Percentiles rank a stretch among this genome's conserved stretches.
Conservation (phyloP, 2,797 vertebrate genomes). For the Pampus argenteus region DNA sequence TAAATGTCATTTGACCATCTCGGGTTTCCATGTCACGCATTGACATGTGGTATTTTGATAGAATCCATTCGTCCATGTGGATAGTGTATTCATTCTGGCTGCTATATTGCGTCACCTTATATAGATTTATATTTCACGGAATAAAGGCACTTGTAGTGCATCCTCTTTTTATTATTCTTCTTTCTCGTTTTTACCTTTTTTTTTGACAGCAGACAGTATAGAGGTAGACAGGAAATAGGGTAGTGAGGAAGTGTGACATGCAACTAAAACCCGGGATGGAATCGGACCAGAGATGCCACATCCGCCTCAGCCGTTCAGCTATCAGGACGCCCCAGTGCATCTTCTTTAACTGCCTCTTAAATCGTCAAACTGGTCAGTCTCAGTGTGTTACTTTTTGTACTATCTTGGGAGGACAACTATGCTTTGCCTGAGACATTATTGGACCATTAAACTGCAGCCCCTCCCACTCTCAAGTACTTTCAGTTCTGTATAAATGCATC, state of each 20-base stretch:
- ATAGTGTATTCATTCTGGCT: conserved; percentile 12
- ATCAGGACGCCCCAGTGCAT: conserved; percentile 20
- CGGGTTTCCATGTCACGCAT: conserved; percentile 53
- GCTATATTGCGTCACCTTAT: conserved; percentile 32
- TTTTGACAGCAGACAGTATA: conserved; percentile 4
- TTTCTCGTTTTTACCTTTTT: conserved; percentile 12
- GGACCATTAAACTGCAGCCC: conserved; percentile 84
- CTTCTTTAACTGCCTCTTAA: conserved; percentile 73
- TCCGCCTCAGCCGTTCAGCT: conserved; percentile 2
- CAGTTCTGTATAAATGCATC: conserved; percentile 85
- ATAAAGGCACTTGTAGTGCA: conserved; percentile 31
- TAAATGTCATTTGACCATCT: conserved; percentile 73
- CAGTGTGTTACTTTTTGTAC: conserved; percentile 68
- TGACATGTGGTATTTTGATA: conserved; percentile 74
- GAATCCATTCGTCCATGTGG: conserved; percentile 48
- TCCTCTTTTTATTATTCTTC: conserved; percentile 34
- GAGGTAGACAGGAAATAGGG: conserved; percentile 7
- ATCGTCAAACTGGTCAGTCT: conserved; percentile 72
- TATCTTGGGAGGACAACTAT: conserved; percentile 79
- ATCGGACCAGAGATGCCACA: not conserved
- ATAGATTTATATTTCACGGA: conserved; percentile 36
- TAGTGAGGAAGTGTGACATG: conserved; percentile 9
- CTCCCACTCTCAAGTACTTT: conserved; percentile 83
- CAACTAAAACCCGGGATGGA: conserved; percentile 1
- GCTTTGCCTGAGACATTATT: conserved; percentile 83